Evolutionary conservation across 2,888 invertebrate species (phyloP), one percentile per base, ranked within the genome.

Genomic region (Nineta flava): DNA sequence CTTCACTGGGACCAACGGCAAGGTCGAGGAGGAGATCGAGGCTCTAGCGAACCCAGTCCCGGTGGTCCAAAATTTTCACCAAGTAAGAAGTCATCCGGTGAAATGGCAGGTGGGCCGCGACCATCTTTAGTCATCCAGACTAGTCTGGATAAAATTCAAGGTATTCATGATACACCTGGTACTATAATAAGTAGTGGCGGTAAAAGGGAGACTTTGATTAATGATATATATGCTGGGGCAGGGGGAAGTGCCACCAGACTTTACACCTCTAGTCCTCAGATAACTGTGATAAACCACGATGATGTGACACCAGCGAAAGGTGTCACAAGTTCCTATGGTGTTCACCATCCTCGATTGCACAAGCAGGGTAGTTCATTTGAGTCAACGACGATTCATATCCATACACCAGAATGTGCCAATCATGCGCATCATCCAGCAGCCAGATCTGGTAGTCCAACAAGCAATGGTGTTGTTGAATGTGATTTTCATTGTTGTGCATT

Each of bases 401-500:
- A 88, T 68, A 87, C 86, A 65, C 78, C 86, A 54, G 87, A 85
- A 72, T 86, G 85, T 65, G 79, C 82, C 52, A 75, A 76, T 61
- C 75, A 75, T 65, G 75, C 73, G 58, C 86, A 83, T 67, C 80
- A 79, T 58, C 65, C 67, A 66, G 79, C 81, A 61, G 75, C 74
- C 56, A 73, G 80, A 43, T 76, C 79, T 55, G 81, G 81, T 49
- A 76, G 79, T 60, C 81, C 74, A 59, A 69, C 69, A 66, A 68
- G 76, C 62, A 72, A 77, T 62, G 62, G 64, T 13, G 64, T 72
- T 62, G 65, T 72, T 57, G 90, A 92, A 69, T 93, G 93, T 73
- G 93, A 93, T 73, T 93, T 93, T 71, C 93, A 93, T 69, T 93
- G 93, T 70, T 92, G 92, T 72, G 87, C 92, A 55, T 73, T 93